These are phyloP conservation scores for Scaptomyza tumidula DNA, from an alignment of 2,888 invertebrate species.

Conservation along the genomic window DNA sequence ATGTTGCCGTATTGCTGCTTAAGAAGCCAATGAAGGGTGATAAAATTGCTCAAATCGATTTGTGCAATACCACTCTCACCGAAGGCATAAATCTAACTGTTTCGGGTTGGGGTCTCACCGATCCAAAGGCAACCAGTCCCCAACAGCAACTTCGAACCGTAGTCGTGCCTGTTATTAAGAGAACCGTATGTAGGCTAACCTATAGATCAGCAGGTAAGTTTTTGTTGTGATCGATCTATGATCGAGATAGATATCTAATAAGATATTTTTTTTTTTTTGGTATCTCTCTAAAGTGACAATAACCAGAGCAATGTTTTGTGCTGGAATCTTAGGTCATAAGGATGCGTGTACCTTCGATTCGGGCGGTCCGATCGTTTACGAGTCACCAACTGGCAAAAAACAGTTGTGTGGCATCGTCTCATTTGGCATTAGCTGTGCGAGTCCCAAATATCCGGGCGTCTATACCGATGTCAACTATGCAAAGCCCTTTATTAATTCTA, in stretches of 20 bases:
- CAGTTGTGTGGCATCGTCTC: conserved; percentile 88
- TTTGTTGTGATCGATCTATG: neutral
- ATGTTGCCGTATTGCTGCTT: conserved; percentile 51
- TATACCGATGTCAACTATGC: conserved; percentile 87
- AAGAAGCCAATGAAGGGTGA: conserved; percentile 22
- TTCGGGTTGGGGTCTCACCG: conserved; percentile 62
- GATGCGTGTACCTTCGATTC: conserved; percentile 80
- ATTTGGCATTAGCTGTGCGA: conserved; percentile 76
- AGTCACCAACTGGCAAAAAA: rapidly evolving
- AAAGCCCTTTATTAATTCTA: conserved; percentile 53
- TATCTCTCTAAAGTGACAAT: conserved; percentile 14
- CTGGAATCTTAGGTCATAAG: conserved; percentile 46
- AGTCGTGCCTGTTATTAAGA: conserved; percentile 48
- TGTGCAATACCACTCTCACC: conserved; percentile 26
- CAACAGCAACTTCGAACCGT: conserved; percentile 38
- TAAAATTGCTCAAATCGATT: conserved; percentile 1
- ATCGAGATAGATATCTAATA: neutral
- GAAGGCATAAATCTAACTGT: conserved; percentile 25
- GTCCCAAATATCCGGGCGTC: conserved; percentile 89
- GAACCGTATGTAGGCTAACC: conserved; percentile 16
- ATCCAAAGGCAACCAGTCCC: neutral
- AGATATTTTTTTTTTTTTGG: too few relatives aligned
- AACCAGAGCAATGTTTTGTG: conserved; percentile 74
- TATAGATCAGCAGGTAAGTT: conserved; percentile 43
- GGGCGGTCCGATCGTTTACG: conserved; percentile 73